Base-by-base conservation (phyloP, 1,140 invertebrate genomes). In the Asbolus verrucosus region DNA sequence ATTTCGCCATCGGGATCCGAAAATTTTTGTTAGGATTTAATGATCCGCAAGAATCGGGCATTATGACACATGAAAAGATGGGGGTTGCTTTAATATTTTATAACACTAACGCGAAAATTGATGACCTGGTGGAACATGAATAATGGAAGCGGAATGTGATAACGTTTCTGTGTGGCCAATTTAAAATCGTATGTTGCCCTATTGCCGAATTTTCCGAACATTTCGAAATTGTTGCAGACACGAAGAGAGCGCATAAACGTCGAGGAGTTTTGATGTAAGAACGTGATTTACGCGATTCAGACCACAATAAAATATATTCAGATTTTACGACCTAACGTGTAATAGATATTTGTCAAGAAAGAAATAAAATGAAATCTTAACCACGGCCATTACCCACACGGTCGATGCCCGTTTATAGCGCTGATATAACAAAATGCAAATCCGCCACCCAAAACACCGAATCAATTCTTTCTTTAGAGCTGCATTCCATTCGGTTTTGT, bases 401-500 rank as follows among this genome's bases (percentile, higher is more conserved):
- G 33, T 36, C 33, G 33, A 36, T 36, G 33, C 61, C 6, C 36
- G 19, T 38, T 67, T 71, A 71, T 67, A 19, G 33, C 63, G 69
- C 69, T 71, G 69, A 71, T 71, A 67, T 67, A 60, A 71, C 69
- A 67, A 66, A 71, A 71, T 71, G 69, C 69, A 71, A 71, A 71
- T 71, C 33, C 33, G 33, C 6, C 5, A 36, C 33, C 11, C 33
- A 2, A 36, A 36, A 36, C 27, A 24, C 21, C 18, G 19, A 54
- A 54, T 8, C 46, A 19, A 43, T 43, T 43, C 39, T 14, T 14
- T 16, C 39, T 43, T 43, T 43, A 43, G 9, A 6, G 21, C 21
- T 54, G 46, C 46, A 54, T 54, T 54, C 11, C 43, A 18, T 5
- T n/a, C n/a, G 46, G 46, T 14, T 43, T 43, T 43, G 13, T 31